Evolutionary conservation across 2,888 invertebrate species (phyloP), one percentile per base, ranked within the genome.

Genomic region (Nomada hirtipes): DNA sequence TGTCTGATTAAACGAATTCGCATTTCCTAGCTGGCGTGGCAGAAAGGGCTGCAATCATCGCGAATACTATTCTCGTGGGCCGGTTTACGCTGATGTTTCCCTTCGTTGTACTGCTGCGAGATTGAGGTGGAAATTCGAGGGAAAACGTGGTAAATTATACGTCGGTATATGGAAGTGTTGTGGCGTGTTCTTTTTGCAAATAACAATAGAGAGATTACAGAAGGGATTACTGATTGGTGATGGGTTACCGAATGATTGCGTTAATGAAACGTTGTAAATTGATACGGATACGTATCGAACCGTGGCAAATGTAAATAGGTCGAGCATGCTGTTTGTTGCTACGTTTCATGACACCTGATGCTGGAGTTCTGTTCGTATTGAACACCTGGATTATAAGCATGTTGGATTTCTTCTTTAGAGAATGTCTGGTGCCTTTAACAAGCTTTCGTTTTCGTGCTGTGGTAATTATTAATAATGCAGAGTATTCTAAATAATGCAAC

Each of bases 201-300:
- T 47, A 47, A 13, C 15, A 47, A 47, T 47, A 15, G 47, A 15
- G 15, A 47, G 47, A 47, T 13, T 11, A 15, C 15, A 13, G 15
- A 13, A 15, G 47, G 36, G 36, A 36, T 36, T 36, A 36, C 36
- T 47, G 15, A 47, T 47, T 47, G 47, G 11, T 13, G 13, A 47
- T 47, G 47, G 47, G 47, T 47, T 47, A 47, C 11, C 47, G 15
- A 57, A 26, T 57, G 57, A 26, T 57, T 57, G 3, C 13, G 26
- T 20, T 26, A 57, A 11, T 36, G 57, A 44, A 57, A 23, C n/a
- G 47, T 29, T 23, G 42, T 71, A 47, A 72, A 72, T 72, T 72
- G 47, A n/a, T 11, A 26, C 23, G 47, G 71, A 76, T 10, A 36
- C 42, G 23, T 29, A 2, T 36, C 20, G 18, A 23, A 29, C 44